These are phyloP conservation scores for Grapholita molesta DNA, from an alignment of 1,140 invertebrate species.

Conservation along the genomic window DNA sequence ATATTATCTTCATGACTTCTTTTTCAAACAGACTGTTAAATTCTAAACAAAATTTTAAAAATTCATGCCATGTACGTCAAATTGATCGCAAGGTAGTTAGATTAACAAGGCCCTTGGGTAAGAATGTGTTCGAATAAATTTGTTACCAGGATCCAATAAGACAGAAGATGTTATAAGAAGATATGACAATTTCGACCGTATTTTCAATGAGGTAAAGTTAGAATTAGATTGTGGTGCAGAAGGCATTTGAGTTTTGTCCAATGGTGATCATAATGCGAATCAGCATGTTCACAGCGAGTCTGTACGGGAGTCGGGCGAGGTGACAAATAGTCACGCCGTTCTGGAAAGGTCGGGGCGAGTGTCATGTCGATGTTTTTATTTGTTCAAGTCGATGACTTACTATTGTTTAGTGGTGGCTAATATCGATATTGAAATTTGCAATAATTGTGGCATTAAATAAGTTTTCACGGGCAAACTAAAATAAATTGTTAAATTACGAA, in stretches of 20 bases:
- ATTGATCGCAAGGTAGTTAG: constrained; percentile 62
- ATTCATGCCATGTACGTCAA: constrained; percentile 59
- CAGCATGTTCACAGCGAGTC: constrained; percentile 59
- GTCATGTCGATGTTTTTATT: constrained; percentile 71
- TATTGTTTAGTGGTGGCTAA: constrained; percentile 47
- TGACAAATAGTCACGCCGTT: constrained; percentile 74
- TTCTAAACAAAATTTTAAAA: constrained; percentile 37
- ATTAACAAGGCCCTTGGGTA: constrained; percentile 56
- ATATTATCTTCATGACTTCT: not conserved
- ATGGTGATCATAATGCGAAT: constrained; percentile 55
- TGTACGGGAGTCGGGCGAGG: constrained; percentile 71
- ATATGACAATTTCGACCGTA: constrained; percentile 15
- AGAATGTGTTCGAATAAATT: constrained; percentile 58
- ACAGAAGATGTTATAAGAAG: constrained; percentile 5
- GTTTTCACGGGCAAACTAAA: not conserved
- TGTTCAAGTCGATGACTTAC: constrained; percentile 64
- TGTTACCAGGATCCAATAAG: constrained; percentile 4
- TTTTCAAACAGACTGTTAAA: not conserved
- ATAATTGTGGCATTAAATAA: constrained; percentile 11
- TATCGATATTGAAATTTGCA: constrained; percentile 34
- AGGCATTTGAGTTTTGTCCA: constrained; percentile 26
- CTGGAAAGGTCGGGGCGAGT: constrained; percentile 59
- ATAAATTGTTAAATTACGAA: too few relatives aligned
- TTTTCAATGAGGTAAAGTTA: constrained; percentile 17
- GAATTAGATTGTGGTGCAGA: constrained; percentile 20